Evolutionary conservation across 2,113 vertebrate genomes (phyloP), one percentile per base, ranked within the genome.

Genomic region (Neodon shergylaensis): DNA sequence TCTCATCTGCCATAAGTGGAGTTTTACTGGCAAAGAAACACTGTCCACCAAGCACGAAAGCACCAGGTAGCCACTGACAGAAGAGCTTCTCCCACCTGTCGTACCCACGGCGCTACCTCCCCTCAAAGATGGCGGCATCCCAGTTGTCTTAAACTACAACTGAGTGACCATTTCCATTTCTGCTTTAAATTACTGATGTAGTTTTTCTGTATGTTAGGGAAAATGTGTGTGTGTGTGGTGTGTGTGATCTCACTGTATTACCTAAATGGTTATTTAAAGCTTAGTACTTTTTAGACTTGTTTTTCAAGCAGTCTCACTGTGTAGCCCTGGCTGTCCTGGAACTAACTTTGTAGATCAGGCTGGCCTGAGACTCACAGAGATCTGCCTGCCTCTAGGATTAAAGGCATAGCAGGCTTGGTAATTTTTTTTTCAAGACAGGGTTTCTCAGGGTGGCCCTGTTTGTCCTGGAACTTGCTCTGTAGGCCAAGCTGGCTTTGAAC

Each of bases 121-220:
- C 28, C 63, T 91, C 83, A 83, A 81, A 92, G 63, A 90, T 14
- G 17, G n/a, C 33, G 7, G 91, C 12, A 4, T 70, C 52, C 49
- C 54, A 33, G n/a, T 61, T 93, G 88, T 78, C 72, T 97, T 88
- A 78, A 96, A 96, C n/a, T 88, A 70, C 42, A 92, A 58, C 19
- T n/a, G n/a, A n/a, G n/a, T 89, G 54, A 82, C 36, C 78, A 54
- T 90, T 93, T 93, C 28, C 39, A 88, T 95, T 88, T 58, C 47
- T 88, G 63, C 49, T 90, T 93, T 81, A 76, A 90, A 65, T 94
- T 26, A 74, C 74, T 87, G 12, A 19, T 96, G 47, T 86, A 21
- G 12, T 33, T 83, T 73, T 90, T 90, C 58, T 63, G 2, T 52
- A 14, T 91, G 63, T 33, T 88, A 44, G 39, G 6, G 42, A 42